These are phyloP conservation scores for Hippopotamyrus pictus DNA, from an alignment of 2,797 vertebrate genomes.

Conservation along the genomic window DNA sequence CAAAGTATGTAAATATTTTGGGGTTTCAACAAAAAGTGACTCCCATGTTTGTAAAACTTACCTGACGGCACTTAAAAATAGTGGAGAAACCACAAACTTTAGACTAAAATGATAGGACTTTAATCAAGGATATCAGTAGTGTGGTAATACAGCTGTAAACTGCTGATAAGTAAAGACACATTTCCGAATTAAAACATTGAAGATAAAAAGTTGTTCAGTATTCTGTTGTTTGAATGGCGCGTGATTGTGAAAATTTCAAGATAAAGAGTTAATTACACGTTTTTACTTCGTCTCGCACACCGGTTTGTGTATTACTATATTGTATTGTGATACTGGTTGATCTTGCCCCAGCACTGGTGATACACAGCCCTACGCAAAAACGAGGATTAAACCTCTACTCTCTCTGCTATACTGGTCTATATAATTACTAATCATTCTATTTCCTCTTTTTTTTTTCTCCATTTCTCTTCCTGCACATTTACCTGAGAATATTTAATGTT, in stretches of 20 bases:
- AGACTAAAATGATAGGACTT: neutral
- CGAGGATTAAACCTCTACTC: neutral
- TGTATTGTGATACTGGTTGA: neutral
- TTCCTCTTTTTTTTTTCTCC: neutral
- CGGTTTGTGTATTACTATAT: neutral
- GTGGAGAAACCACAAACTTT: neutral
- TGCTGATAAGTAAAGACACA: neutral
- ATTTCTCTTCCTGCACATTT: neutral
- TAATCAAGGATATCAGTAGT: neutral
- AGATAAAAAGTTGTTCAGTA: neutral
- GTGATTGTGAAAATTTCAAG: neutral
- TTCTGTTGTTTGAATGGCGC: neutral
- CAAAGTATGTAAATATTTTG: neutral
- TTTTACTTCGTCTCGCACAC: neutral
- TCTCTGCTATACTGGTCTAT: neutral
- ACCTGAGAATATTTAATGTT: neutral
- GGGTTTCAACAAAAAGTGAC: neutral
- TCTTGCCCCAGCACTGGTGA: neutral
- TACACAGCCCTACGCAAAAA: neutral
- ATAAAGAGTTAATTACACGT: neutral
- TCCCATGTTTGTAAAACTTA: neutral
- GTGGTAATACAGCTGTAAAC: neutral
- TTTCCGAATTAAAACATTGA: neutral
- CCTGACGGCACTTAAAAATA: neutral
- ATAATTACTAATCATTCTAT: neutral